Evolutionary conservation across 2,888 invertebrate species (phyloP), one percentile per base, ranked within the genome.

Genomic region (Tetragonula carbonaria): DNA sequence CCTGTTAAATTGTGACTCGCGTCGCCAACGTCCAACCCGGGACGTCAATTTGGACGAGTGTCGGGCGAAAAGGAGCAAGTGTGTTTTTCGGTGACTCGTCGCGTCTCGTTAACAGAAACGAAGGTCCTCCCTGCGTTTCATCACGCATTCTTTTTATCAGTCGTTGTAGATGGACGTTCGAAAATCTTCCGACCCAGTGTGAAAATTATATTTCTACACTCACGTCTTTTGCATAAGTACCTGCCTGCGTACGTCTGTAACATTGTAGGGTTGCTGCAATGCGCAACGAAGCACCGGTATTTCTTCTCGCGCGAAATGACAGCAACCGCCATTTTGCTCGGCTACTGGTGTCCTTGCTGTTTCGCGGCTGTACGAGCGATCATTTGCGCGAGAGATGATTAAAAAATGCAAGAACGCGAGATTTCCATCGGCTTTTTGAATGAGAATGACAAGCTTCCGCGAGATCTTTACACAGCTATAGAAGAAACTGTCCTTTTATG

Each of bases 1-100:
- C 72, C 83, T 73, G 75, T 82, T 83, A 73, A 76, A 83, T 63
- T 59, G 76, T 82, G 75, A 82, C 75, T 82, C 82, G 62, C 82
- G 72, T 66, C 74, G 38, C 33, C 65, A 57, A 62, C 16, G 53
- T 68, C 62, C 55, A 21, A 68, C 23, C 57, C 28, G 33, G 50
- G 70, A 45, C 45, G 76, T 73, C 67, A 72, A 82, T 73, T 82
- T 57, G 55, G 65, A 66, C 82, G 74, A 74, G 65, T 71, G 74
- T 74, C 81, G 65, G 16, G 16, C 4, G 11, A n/a, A 28, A 28
- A 16, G 80, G 13, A 72, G 57, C 70, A 65, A 74, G 82, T 81
- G 82, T 70, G 68, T 71, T 70, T 33, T 57, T 63, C 51, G 68
- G 73, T 74, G 59, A 11, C 38, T 66, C 66, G 78, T 38, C 55